A percentile compares a stretch with the other conserved stretches of the same genome.
phyloP scores from a whole-genome alignment of 2,888 invertebrate species.

The Patella caerulea region DNA sequence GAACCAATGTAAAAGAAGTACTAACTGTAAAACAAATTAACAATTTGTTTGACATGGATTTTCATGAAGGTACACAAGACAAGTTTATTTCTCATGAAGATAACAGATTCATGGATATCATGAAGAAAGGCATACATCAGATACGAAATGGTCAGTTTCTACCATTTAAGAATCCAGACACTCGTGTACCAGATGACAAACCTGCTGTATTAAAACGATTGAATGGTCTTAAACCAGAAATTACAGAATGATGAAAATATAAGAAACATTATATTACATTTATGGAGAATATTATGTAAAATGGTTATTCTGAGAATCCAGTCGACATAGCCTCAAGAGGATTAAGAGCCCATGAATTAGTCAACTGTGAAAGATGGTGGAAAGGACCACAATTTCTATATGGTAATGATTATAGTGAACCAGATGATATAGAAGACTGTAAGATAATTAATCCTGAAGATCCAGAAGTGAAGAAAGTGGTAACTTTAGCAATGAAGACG shows the following conservation, averaged over 20 bases:
- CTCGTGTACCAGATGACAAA: conserved; percentile 20
- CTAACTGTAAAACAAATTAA: background rate
- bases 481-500: background rate
- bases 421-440: background rate
- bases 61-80: background rate
- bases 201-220: conserved; percentile 10
- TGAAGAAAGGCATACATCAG: conserved; percentile 3
- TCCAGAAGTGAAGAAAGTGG: background rate
- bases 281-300: conserved; percentile 26
- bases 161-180: conserved; percentile 16
- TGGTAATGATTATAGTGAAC: background rate
- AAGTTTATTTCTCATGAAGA: conserved; percentile 13
- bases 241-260: conserved; percentile 10
- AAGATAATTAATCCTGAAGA: background rate
- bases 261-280: conserved; percentile 20
- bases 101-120: conserved; percentile 18
- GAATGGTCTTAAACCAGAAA: conserved; percentile 7
- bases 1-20: conserved; percentile 9
- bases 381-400: background rate
- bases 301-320: conserved; percentile 19
- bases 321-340: conserved; percentile 30
- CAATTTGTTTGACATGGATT: background rate
- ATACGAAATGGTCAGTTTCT: conserved; percentile 24
- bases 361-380: background rate
- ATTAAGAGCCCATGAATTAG: background rate